Evolutionary conservation across 2,113 vertebrate species (phyloP).

Genomic region (Indicator indicator): DNA sequence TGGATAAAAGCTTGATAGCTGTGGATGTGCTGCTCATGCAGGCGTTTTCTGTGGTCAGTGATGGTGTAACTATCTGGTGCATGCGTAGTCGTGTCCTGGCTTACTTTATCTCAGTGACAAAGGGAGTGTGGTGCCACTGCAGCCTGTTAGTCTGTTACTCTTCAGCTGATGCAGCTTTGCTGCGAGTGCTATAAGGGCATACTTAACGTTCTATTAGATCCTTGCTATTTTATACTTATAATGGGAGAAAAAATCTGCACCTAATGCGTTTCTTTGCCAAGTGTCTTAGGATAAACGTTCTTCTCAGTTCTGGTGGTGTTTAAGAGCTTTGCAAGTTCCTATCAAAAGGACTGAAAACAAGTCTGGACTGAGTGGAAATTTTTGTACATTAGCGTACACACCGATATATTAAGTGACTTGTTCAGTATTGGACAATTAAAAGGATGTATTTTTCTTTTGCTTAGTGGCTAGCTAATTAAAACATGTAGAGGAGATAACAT

Average conservation of each 20-base stretch:
- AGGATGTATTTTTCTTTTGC: constrained; percentile 3
- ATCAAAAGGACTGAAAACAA: not conserved
- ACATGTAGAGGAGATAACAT: not conserved
- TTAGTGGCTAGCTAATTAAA: not conserved
- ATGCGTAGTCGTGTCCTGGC: fast-evolving
- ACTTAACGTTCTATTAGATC: not conserved
- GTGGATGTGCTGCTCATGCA: not conserved
- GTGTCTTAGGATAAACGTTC: not conserved
- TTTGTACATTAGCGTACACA: not conserved
- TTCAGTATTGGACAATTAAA: not conserved
- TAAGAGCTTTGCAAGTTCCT: not conserved
- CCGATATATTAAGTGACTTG: not conserved
- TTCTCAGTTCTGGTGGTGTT: not conserved
- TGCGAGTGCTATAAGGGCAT: not conserved
- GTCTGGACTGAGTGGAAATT: not conserved
- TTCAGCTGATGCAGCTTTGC: not conserved
- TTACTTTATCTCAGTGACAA: not conserved
- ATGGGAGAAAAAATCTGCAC: not conserved
- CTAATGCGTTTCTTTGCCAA: not conserved
- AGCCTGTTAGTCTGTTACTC: not conserved
- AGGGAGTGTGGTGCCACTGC: not conserved
- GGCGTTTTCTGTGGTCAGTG: not conserved
- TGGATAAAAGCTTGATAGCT: not conserved
- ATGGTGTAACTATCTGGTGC: not conserved
- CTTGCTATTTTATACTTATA: not conserved